Percentiles rank a stretch among this genome's conserved stretches.
Conservation (phyloP, 2,797 vertebrate genomes). For the Micromesistius poutassou region DNA sequence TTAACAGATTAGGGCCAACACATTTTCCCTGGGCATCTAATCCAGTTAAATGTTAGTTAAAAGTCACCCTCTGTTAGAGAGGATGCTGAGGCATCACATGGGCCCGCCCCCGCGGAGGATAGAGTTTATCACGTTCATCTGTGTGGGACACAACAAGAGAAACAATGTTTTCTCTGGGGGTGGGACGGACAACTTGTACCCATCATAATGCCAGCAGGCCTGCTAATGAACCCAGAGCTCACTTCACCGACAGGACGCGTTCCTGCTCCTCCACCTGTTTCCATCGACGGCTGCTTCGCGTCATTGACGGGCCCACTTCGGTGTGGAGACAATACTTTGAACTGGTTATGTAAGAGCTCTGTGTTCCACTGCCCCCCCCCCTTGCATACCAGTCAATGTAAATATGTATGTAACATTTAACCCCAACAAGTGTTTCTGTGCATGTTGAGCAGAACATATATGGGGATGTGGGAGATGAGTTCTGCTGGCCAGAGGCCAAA, state of each 20-base stretch:
- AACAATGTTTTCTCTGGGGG: conserved; percentile 53
- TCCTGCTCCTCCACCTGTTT: conserved; percentile 6
- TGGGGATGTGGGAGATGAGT: conserved; percentile 17
- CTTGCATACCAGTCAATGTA: not conserved
- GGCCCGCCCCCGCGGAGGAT: conserved; percentile 12
- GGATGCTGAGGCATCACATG: conserved; percentile 37
- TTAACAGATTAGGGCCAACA: conserved; percentile 32
- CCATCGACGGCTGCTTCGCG: conserved; percentile 1
- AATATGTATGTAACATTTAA: not conserved
- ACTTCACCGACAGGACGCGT: conserved; percentile 8
- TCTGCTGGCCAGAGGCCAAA: conserved; percentile 28
- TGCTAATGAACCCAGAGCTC: conserved; percentile 20
- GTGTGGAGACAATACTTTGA: conserved; percentile 4
- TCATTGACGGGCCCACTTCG: not conserved
- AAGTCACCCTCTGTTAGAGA: conserved; percentile 59
- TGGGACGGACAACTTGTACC: conserved; percentile 34
- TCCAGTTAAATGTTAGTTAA: conserved; percentile 53
- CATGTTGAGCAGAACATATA: not conserved
- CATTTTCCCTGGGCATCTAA: conserved; percentile 43
- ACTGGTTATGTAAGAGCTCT: conserved; percentile 7
- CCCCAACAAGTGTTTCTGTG: not conserved
- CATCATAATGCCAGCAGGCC: conserved; percentile 7
- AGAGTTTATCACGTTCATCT: conserved; percentile 44
- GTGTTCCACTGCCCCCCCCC: not conserved
- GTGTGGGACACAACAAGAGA: conserved; percentile 7